These are phyloP conservation scores for Amphibalanus amphitrite DNA, from an alignment of 1,140 invertebrate genomes.

Conservation along the genomic window DNA sequence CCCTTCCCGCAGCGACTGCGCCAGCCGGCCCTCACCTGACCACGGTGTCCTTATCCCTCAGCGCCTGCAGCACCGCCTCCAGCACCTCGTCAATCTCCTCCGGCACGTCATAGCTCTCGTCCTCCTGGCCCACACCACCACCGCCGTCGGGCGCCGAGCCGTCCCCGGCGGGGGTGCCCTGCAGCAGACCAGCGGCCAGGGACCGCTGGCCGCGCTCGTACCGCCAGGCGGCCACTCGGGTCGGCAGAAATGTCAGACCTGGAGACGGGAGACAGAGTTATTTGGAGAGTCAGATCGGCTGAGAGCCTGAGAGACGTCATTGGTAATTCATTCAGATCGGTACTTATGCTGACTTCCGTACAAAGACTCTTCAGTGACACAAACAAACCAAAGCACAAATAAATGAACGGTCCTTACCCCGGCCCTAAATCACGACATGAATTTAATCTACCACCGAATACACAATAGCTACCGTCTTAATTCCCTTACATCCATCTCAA, in stretches of 20 bases:
- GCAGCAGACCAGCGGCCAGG: conserved; percentile 41
- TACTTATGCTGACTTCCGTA: too few species aligned
- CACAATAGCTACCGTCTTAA: too few species aligned
- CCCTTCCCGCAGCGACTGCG: background rate
- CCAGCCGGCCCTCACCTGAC: conserved; percentile 42
- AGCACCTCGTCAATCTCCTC: conserved; percentile 76
- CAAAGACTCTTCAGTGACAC: too few species aligned
- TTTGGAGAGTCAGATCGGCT: too few species aligned
- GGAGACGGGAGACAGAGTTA: background rate
- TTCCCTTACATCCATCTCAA: too few species aligned
- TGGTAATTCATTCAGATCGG: too few species aligned
- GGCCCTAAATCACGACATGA: too few species aligned
- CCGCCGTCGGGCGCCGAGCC: conserved; percentile 22
- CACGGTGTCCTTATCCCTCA: conserved; percentile 57
- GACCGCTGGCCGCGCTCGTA: conserved; percentile 69
- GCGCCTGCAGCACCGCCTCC: conserved; percentile 62
- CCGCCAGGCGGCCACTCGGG: conserved; percentile 77
- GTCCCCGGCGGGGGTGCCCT: conserved; percentile 18
- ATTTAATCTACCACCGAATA: too few species aligned
- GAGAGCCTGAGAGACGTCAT: too few species aligned
- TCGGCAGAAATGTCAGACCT: conserved; percentile 65
- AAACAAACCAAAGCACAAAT: too few species aligned
- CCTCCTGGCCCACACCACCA: conserved; percentile 40
- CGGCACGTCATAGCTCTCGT: conserved; percentile 42
- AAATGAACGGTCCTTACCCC: too few species aligned